These are phyloP conservation scores for Siniperca scherzeri DNA, from an alignment of 2,797 vertebrate species.

Conservation along the genomic window DNA sequence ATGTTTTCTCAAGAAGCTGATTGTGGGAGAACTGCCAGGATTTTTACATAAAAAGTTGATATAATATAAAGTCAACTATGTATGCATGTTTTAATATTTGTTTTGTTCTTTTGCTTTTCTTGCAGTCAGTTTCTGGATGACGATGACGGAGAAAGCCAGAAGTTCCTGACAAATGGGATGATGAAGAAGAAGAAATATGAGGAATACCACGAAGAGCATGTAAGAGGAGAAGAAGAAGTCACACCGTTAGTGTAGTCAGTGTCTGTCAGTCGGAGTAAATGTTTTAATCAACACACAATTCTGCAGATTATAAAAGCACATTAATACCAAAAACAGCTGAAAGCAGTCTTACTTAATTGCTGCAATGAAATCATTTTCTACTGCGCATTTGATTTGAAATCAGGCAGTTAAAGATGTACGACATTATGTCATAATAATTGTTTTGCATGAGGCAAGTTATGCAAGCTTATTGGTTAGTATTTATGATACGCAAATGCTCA, in stretches of 20 bases:
- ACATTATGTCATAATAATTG: not conserved
- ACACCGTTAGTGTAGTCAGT: not conserved
- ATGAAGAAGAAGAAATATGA: conserved; percentile 92
- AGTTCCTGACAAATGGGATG: conserved; percentile 94
- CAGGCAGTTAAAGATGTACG: not conserved
- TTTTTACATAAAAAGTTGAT: not conserved
- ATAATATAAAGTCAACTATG: not conserved
- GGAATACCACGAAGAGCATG: conserved; percentile 93
- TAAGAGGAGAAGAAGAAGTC: conserved; percentile 78
- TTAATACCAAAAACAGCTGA: not conserved
- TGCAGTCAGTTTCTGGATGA: conserved; percentile 89
- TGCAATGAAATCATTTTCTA: not conserved
- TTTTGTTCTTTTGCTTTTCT: not conserved
- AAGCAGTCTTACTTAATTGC: not conserved
- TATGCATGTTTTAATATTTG: not conserved
- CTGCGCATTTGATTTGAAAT: not conserved
- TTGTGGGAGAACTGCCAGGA: not conserved
- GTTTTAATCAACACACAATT: not conserved
- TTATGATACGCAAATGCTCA: not conserved
- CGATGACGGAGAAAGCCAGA: conserved; percentile 91
- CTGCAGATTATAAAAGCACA: not conserved
- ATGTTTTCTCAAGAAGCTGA: not conserved
- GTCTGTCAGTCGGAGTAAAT: not conserved
- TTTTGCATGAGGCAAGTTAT: not conserved
- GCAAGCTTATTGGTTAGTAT: not conserved